Base-by-base conservation (phyloP, 2,797 vertebrate species). In the Aratinga solstitialis region DNA sequence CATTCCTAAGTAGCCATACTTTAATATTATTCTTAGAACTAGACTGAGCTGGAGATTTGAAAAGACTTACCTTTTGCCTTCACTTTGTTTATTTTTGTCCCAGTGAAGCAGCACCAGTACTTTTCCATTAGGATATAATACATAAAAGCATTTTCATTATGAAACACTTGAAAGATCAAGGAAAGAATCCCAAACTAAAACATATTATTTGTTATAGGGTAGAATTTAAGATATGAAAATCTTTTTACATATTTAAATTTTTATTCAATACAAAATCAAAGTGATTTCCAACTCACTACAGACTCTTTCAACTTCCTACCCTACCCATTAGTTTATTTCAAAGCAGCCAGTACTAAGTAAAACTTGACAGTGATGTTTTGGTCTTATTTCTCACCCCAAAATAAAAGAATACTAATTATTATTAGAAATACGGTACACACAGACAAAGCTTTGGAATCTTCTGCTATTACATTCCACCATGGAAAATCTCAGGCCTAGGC, bases 21-120 rank as follows among this genome's bases (percentile, higher is more conserved):
- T 97, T 84, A 91, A 84, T 95, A 84, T 89, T 93, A 94, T 48
- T 93, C 51, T 93, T 93, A 84, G 45, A 93, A 20, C 29, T 68
- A 93, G 23, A 56, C 77, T 77, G 29, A 54, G 27, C 42, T 84
- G 54, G 19, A 95, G 43, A 79, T 66, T 71, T 56, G 45, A 81
- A 30, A 83, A 91, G 76, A 75, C 42, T 91, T 62, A 94, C 38
- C 81, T 96, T 81, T 79, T 74, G 32, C 53, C 38, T 94, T 91
- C 26, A 61, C 19, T 90, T 84, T 32, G n/a, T 71, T 59, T 69
- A 62, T 76, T 83, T 88, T 59, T 73, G 78, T 43, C 23, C 30
- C 2, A 3, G 23, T 79, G 43, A 79, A 96, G 90, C 7, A 74
- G 10, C 30, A 94, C 23, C 26, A 81, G 65, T 67, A 88, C 27